phyloP scores from a whole-genome alignment of 2,113 vertebrate species.

The Thryonomys swinderianus region DNA sequence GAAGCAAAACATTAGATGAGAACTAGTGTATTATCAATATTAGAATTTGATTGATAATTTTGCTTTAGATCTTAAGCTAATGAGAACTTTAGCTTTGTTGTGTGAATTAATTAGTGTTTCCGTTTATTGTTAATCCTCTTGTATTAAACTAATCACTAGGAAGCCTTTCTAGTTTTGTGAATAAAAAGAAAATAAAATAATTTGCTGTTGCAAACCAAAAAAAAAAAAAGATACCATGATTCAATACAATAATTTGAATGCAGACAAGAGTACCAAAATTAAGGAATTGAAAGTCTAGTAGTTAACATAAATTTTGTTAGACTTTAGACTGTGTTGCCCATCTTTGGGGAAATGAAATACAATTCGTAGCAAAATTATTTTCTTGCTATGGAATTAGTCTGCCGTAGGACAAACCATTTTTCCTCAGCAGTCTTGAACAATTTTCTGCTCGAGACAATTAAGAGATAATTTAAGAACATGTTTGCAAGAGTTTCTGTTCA shows the following conservation, averaged over 20 bases:
- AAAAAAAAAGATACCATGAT: neutral
- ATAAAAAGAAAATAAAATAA: neutral
- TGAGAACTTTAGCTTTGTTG: neutral
- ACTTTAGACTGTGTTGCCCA: neutral
- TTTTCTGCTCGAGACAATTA: neutral
- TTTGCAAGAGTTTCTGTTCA: neutral
- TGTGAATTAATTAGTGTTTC: neutral
- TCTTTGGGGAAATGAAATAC: neutral
- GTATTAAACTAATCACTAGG: neutral
- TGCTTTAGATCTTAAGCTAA: neutral
- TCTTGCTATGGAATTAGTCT: neutral
- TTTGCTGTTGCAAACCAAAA: neutral
- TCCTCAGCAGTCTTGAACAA: neutral
- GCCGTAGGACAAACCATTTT: neutral
- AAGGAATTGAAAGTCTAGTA: neutral
- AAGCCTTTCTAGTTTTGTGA: neutral
- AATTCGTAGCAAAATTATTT: neutral
- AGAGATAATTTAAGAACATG: slow-evolving; percentile 11
- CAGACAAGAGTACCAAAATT: neutral
- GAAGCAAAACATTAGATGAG: neutral
- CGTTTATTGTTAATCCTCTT: neutral
- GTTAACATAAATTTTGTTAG: neutral
- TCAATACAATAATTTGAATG: neutral
- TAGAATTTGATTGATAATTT: neutral
- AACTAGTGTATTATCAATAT: neutral